Percentiles rank a stretch among this genome's conserved stretches.
These are phyloP conservation scores for Bombus difficillimus DNA, from an alignment of 1,140 invertebrate genomes.

Conservation along the genomic window DNA sequence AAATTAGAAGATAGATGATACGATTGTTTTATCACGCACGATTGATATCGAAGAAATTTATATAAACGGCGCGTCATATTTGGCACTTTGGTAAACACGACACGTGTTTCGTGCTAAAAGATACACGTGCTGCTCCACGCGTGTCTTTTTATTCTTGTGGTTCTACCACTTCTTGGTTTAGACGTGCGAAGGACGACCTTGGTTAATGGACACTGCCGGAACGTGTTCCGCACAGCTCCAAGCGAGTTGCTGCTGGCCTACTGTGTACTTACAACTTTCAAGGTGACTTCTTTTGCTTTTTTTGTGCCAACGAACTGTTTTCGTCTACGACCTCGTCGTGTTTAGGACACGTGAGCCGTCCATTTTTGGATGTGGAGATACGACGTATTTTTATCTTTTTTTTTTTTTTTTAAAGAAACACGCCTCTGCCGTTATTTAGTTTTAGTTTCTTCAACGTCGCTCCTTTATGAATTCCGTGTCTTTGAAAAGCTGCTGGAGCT, in stretches of 20 bases:
- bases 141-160: background rate
- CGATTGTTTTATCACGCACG: no score
- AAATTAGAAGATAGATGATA: background rate
- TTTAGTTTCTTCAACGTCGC: background rate
- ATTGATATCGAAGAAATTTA: background rate
- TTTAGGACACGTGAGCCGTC: background rate
- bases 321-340: background rate
- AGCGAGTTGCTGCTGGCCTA: background rate
- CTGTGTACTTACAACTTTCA: background rate
- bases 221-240: background rate
- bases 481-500: background rate
- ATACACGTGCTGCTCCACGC: constrained; percentile 20
- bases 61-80: background rate
- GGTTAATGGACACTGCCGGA: constrained; percentile 31
- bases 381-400: background rate
- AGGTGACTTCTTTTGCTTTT: constrained; percentile 8
- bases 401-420: background rate
- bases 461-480: background rate
- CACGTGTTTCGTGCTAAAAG: constrained; percentile 39
- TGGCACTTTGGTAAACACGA: constrained; percentile 6
- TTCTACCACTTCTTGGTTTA: constrained; percentile 13
- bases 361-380: background rate
- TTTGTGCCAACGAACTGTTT: background rate
- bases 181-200: constrained; percentile 34
- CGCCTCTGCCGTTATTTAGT: no score